A percentile compares a stretch with the other conserved stretches of the same genome.
phyloP scores from a whole-genome alignment of 2,888 invertebrate species.

The Peribatodes rhomboidaria region DNA sequence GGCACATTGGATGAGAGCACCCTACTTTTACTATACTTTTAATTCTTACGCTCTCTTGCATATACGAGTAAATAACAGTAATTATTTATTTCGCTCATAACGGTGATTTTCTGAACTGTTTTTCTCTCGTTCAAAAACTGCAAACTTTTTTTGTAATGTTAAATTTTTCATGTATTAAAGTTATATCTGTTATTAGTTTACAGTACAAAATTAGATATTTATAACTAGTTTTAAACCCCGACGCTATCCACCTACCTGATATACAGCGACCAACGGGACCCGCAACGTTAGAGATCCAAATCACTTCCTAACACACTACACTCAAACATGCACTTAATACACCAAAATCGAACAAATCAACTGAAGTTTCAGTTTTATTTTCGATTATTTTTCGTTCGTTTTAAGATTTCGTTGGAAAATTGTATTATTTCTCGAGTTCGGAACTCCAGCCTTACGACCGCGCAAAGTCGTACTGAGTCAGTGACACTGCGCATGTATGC shows the following conservation, averaged over 20 bases:
- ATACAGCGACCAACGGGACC: slow-evolving; percentile 79
- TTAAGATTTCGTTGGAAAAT: slow-evolving; percentile 38
- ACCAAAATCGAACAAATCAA: slow-evolving; percentile 49
- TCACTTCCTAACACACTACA: slow-evolving; percentile 49
- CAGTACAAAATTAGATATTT: slow-evolving; percentile 22
- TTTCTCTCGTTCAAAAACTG: neutral
- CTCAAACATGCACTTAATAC: slow-evolving; percentile 39
- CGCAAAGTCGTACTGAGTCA: slow-evolving; percentile 77
- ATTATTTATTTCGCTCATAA: slow-evolving; percentile 7
- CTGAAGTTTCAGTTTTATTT: slow-evolving; percentile 60
- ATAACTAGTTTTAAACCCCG: slow-evolving; percentile 51
- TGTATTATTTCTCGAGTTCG: slow-evolving; percentile 47
- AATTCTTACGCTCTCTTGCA: slow-evolving; percentile 5
- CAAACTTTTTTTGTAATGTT: neutral
- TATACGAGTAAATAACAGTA: neutral
- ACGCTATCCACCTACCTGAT: slow-evolving; percentile 66
- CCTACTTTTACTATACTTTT: neutral
- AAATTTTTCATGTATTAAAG: neutral
- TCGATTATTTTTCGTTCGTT: slow-evolving; percentile 70
- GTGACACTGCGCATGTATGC: slow-evolving; percentile 78
- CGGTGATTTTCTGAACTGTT: slow-evolving; percentile 12
- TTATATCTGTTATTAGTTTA: slow-evolving; percentile 3
- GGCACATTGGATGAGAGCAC: no score
- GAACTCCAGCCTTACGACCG: slow-evolving; percentile 63
- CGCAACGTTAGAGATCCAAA: slow-evolving; percentile 49